Percentiles rank a stretch among this genome's conserved stretches.
Evolutionary conservation across 2,113 vertebrate genomes (phyloP).

Genomic region (Chaetops frenatus): DNA sequence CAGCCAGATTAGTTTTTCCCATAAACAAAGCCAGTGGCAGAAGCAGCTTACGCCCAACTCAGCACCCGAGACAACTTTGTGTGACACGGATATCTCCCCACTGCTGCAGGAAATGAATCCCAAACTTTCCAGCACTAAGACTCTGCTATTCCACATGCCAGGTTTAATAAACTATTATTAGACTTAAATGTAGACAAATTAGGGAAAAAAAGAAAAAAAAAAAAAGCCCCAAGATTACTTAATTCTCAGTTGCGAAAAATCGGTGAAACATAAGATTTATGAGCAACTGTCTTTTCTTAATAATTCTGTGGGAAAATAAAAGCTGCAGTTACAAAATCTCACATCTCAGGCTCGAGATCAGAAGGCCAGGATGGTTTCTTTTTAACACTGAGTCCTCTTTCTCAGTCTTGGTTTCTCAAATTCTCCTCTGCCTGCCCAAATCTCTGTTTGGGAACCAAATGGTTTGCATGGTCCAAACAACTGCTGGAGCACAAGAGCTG

Average conservation of each 20-base stretch:
- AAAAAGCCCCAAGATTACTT: not conserved
- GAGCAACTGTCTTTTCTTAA: not conserved
- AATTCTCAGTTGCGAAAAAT: not conserved
- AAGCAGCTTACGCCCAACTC: not conserved
- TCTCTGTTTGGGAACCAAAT: not conserved
- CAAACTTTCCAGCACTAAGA: not conserved
- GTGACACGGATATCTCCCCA: not conserved
- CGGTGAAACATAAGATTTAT: not conserved
- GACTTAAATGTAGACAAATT: not conserved
- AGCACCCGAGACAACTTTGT: not conserved
- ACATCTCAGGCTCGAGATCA: not conserved
- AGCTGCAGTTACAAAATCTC: not conserved
- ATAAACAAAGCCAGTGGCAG: conserved; percentile 43
- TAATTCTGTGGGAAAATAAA: not conserved
- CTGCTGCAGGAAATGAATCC: not conserved
- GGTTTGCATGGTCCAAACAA: not conserved
- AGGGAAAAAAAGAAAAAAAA: not conserved
- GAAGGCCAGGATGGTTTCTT: not conserved
- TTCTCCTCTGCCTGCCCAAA: not conserved
- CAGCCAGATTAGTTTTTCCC: conserved; percentile 26
- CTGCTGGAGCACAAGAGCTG: not conserved
- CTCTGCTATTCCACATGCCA: not conserved
- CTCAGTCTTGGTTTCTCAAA: not conserved
- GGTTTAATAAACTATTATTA: conserved; percentile 6
- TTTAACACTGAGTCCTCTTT: not conserved